phyloP scores from a whole-genome alignment of 2,888 invertebrate species.

The Thera obeliscata region DNA sequence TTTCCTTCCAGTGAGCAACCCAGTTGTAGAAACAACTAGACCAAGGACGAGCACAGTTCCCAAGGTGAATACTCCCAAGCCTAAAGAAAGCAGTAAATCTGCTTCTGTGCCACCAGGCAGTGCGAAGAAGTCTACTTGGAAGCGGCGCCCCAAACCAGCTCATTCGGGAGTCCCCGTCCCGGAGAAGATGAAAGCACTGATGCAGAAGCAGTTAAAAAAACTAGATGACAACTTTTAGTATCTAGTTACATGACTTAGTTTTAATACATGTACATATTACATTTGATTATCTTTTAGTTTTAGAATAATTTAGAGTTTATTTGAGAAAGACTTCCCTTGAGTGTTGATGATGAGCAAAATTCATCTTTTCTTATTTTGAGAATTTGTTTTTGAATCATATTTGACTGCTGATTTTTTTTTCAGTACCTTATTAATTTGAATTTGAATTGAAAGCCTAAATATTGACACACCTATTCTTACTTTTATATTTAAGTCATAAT shows the following conservation, averaged over 20 bases:
- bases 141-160: slow-evolving; percentile 67
- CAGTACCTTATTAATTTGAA: not conserved
- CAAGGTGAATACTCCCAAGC: slow-evolving; percentile 60
- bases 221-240: slow-evolving; percentile 50
- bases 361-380: not conserved
- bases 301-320: slow-evolving; percentile 1
- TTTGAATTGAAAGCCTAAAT: not conserved
- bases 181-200: slow-evolving; percentile 68
- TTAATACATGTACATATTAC: slow-evolving; percentile 10
- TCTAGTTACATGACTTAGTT: not conserved
- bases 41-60: slow-evolving; percentile 60
- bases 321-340: not conserved
- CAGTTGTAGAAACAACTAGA: slow-evolving; percentile 41
- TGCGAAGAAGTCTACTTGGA: slow-evolving; percentile 61
- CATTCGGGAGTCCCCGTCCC: slow-evolving; percentile 78
- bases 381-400: not conserved
- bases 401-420: not conserved
- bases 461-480: too few species aligned
- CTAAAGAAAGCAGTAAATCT: slow-evolving; percentile 63
- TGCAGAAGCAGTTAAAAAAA: slow-evolving; percentile 57
- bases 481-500: too few species aligned
- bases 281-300: slow-evolving; percentile 13
- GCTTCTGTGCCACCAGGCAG: slow-evolving; percentile 54
- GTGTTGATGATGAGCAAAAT: not conserved
- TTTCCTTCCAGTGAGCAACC: slow-evolving; percentile 53